phyloP scores from a whole-genome alignment of 2,888 invertebrate genomes.

The Netelia fuscicornis region DNA sequence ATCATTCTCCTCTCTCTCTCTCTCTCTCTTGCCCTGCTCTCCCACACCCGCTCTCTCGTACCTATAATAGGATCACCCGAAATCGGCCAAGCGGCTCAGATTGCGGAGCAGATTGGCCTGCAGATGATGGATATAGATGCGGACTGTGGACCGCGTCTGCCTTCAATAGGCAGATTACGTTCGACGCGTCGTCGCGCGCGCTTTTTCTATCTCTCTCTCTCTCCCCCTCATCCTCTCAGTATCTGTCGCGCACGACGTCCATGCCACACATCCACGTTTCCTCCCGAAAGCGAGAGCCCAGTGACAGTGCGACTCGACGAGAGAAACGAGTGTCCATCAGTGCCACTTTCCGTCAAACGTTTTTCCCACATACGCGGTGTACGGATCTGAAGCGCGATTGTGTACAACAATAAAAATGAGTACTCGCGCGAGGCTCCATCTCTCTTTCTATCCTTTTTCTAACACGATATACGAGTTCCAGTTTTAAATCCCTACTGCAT shows the following conservation, averaged over 20 bases:
- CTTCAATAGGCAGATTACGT: slow-evolving; percentile 81
- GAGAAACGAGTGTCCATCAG: slow-evolving; percentile 7
- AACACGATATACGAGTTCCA: not conserved
- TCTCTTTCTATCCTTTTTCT: not conserved
- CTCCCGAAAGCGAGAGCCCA: not conserved
- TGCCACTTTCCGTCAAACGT: slow-evolving; percentile 2
- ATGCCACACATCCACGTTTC: not conserved
- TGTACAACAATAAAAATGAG: slow-evolving; percentile 34
- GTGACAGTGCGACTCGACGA: slow-evolving; percentile 14
- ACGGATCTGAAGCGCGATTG: slow-evolving; percentile 23
- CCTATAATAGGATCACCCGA: slow-evolving; percentile 82
- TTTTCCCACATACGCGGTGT: slow-evolving; percentile 15
- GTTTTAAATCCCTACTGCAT: slow-evolving; percentile 16
- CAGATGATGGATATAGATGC: slow-evolving; percentile 81
- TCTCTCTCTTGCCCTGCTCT: slow-evolving; percentile 55
- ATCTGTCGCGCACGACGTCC: not conserved
- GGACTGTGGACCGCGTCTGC: slow-evolving; percentile 66
- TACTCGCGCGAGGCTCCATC: not conserved
- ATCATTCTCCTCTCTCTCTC: not conserved
- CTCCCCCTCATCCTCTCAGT: not conserved
- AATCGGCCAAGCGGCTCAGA: slow-evolving; percentile 80
- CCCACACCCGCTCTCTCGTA: slow-evolving; percentile 75
- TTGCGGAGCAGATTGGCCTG: slow-evolving; percentile 80
- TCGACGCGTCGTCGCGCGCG: slow-evolving; percentile 68
- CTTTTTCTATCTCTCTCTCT: slow-evolving; percentile 12